Base-by-base conservation (phyloP, 2,888 invertebrate genomes). In the Arctia plantaginis region DNA sequence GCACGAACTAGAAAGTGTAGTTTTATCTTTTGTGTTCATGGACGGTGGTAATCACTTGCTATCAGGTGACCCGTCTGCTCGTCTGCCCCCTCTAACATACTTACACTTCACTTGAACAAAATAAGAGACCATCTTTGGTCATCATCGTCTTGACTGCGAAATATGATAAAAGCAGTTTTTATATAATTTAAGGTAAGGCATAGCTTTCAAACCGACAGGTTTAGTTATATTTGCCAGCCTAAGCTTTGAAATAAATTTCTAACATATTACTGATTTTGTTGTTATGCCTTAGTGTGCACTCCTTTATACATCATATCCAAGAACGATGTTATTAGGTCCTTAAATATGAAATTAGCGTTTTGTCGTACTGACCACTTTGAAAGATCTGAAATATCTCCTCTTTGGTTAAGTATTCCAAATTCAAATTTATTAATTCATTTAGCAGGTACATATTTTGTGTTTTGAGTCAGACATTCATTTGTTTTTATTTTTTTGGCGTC, bases 1-100 rank as follows among this genome's bases (percentile, higher is more conserved):
- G 33, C 59, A 59, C 27, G 10, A 39, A 41, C 69, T 70, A 70
- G 69, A 39, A 70, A 70, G 30, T 62, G 20, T 39, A 41, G 1
- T 23, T 2, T 15, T 15, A 62, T 62, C 18, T 62, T 62, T n/a
- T n/a, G n/a, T n/a, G n/a, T n/a, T n/a, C n/a, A n/a, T n/a, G n/a
- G n/a, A n/a, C n/a, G n/a, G n/a, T n/a, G n/a, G n/a, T n/a, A n/a
- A n/a, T n/a, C n/a, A n/a, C n/a, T n/a, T n/a, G n/a, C n/a, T n/a
- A n/a, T n/a, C n/a, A n/a, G n/a, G n/a, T n/a, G n/a, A n/a, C n/a
- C n/a, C n/a, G n/a, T n/a, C n/a, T n/a, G n/a, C n/a, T n/a, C n/a
- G n/a, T n/a, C n/a, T n/a, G n/a, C n/a, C n/a, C n/a, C n/a, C n/a
- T n/a, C n/a, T n/a, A n/a, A n/a, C n/a, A 12, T 35, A 18, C 27